Conservation (phyloP, 2,113 vertebrate species). For the Sinosuthora webbiana region DNA sequence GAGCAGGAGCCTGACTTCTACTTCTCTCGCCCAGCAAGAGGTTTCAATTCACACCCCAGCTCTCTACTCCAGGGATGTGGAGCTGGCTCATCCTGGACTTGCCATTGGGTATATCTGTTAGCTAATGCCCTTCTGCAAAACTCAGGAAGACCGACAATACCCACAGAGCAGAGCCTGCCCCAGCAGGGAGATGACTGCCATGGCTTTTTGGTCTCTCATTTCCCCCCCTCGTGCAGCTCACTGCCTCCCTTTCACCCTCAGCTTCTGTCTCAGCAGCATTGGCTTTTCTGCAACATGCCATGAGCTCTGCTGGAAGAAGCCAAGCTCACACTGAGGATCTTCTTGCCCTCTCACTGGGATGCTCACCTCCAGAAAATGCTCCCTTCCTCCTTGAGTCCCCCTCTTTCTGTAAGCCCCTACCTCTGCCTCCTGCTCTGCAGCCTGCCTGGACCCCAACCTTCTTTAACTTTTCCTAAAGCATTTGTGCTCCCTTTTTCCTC, state of each 20-base stretch:
- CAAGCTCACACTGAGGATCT: background rate
- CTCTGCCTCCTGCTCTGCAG: background rate
- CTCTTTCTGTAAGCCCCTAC: background rate
- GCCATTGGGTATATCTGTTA: background rate
- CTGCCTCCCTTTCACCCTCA: background rate
- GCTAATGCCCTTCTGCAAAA: background rate
- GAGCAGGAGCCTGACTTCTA: accelerated
- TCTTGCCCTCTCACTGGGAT: background rate
- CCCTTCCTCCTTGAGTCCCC: background rate
- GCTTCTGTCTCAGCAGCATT: background rate
- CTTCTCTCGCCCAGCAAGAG: background rate
- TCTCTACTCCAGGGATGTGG: accelerated
- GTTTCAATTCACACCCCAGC: background rate
- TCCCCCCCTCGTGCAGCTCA: background rate
- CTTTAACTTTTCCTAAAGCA: background rate
- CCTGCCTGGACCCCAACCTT: background rate
- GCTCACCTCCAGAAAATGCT: background rate
- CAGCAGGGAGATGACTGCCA: background rate
- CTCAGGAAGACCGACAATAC: background rate
- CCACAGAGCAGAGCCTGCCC: accelerated
- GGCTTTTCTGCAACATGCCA: background rate
- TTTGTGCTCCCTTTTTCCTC: background rate
- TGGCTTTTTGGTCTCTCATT: background rate
- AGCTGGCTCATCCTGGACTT: background rate
- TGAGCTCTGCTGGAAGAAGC: background rate